Evolutionary conservation across 2,888 invertebrate genomes (phyloP), one percentile per base, ranked within the genome.

Genomic region (Aphelenchoides bicaudatus): DNA sequence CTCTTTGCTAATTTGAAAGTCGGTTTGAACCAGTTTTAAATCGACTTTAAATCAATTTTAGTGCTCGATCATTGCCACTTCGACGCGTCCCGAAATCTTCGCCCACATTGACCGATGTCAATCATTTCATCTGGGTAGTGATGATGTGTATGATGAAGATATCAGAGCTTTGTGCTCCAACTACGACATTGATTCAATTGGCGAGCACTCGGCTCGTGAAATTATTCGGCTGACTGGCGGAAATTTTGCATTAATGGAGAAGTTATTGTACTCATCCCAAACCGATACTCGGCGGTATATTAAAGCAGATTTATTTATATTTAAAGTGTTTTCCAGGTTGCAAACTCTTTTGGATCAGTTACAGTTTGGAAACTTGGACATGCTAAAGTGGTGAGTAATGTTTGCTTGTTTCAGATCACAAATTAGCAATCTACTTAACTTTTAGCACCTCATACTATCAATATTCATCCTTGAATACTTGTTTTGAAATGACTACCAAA

Each of bases 231-330:
- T 23, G 21, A 51, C 52, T 8, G 52, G 52, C 13, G 52, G 52
- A 1, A 51, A 51, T 30, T 34, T 51, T 51, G 52, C 47, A 2
- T 13, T 51, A 6, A 31, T 51, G 31, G 52, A 51, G 25, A 51
- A 51, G 25, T 16, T 51, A 8, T 30, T 51, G 13, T 19, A 23
- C 3, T 43, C 10, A 2, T 31, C 52, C 16, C 31, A 51, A 29
- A 29, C 38, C 48, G 25, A 51, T 46, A 39, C 38, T 21, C 16
- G 8, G 25, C 31, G 23, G 48, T 48, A 6, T 21, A 29, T 6
- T 23, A 19, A 16, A 5, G 16, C 29, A 5, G 4, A 5, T 48
- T 21, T 21, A n/a, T n/a, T 48, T 29, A 27, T 10, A 10, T 48
- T 48, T 25, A 29, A 19, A 2, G 2, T 16, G 13, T 19, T 25